Base-by-base conservation (phyloP, 2,113 vertebrate genomes). In the Anolis carolinensis region DNA sequence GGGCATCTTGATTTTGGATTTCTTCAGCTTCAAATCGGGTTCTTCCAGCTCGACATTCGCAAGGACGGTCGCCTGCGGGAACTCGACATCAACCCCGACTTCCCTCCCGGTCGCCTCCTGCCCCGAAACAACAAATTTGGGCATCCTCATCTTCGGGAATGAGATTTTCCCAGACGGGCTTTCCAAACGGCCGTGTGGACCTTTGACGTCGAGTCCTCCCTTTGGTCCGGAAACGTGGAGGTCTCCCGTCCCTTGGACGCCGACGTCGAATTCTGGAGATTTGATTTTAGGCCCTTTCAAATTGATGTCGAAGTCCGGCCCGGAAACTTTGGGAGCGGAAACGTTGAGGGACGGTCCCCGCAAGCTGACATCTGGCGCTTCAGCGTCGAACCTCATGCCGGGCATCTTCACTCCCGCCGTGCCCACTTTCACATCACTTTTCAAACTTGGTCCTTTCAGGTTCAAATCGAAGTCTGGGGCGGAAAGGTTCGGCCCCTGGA, bases 1-100 rank as follows among this genome's bases (percentile, higher is more conserved):
- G 70, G 98, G 97, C 96, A 98, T 97, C 90, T 99, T 99, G 48
- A 98, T 94, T 81, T 97, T 99, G 75, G 97, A 90, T 90, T 97
- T 99, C 73, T 97, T 97, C 0, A 96, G 92, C 34, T 96, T 95
- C 0, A 94, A 20, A 0, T 98, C 98, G 0, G 95, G 82, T 3
- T 97, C 97, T 1, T 97, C 96, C 71, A 92, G 25, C 10, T 98
- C 97, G 0, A 90, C 76, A 65, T 96, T 96, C 2, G 79, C 87
- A 0, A 92, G 88, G 18, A 90, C 92, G 0, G 90, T 83, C 1
- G n/a, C 63, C 14, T 83, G 90, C 0, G 96, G 95, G 84, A 97
- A 97, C 0, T 96, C 93, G 0, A 97, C 93, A 0, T 96, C 96
- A 1, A 97, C 96, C 0, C 94, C 97, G 0, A 96, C 81, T 82